Base-by-base conservation (phyloP, 2,113 vertebrate genomes). In the Cinclus mexicanus region DNA sequence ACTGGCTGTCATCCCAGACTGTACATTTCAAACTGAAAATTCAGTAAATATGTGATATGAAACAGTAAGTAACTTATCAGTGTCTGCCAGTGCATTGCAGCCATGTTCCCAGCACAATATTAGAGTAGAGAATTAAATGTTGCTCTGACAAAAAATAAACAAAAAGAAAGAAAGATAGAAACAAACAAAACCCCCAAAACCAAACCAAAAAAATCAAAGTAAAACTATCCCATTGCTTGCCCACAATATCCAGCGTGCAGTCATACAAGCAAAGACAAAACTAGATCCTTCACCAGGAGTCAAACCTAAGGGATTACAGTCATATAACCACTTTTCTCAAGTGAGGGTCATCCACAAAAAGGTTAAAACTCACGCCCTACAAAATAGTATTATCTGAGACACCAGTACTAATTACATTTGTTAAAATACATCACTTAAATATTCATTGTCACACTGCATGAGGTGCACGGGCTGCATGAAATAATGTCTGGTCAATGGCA, bases 1-100 rank as follows among this genome's bases (percentile, higher is more conserved):
- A 76, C 82, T 95, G 89, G 85, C 92, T 93, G 83, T 88, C 87
- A 89, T 94, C 77, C 95, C 81, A 95, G 91, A 64, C 75, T 57
- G 86, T 70, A 94, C 75, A 35, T 87, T 88, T 82, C 78, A 90
- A 94, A 94, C 67, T 47, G 81, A 87, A 93, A 95, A 89, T 85
- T 76, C 91, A 94, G 57, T 60, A 68, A 85, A 94, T 12, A 29
- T 46, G 77, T 23, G 67, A 86, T 77, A 72, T 60, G 55, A 95
- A 93, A 91, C 26, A 49, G 21, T 90, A 89, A 93, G 94, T 72
- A 77, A 95, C 94, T 92, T 93, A 94, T 93, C 93, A 94, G 91
- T 22, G 56, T 29, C 87, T 82, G 87, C 89, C 96, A 95, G 94
- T 7, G 61, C 59, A 55, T 75, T 86, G 83, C 86, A 83, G 86